Evolutionary conservation across 2,113 vertebrate species (phyloP).

Genomic region (Syngnathus scovelli): DNA sequence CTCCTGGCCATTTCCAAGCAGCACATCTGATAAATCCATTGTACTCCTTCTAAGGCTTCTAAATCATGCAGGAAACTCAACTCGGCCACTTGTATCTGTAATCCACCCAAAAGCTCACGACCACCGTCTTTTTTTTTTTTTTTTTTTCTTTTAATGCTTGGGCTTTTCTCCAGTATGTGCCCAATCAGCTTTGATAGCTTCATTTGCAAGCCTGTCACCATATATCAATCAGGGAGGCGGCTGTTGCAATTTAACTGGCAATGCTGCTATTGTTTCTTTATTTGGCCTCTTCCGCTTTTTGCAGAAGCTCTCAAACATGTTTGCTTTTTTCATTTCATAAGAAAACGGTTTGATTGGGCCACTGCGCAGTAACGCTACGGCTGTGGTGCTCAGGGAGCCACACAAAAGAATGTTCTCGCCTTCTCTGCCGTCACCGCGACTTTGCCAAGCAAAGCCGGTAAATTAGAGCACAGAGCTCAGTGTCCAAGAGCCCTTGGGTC

Average conservation of each 20-base stretch:
- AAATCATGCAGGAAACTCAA: neutral
- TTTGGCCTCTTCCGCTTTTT: too few relatives aligned
- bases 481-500: slow-evolving; percentile 60
- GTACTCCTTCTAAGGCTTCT: neutral
- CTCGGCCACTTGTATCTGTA: neutral
- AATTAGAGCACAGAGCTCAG: slow-evolving; percentile 50
- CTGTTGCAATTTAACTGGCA: too few relatives aligned
- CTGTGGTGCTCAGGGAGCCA: neutral
- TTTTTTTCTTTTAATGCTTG: too few relatives aligned
- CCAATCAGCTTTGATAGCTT: too few relatives aligned
- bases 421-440: slow-evolving; percentile 22
- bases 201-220: too few relatives aligned
- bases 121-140: too few relatives aligned
- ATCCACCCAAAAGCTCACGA: neutral
- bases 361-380: neutral
- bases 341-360: too few relatives aligned
- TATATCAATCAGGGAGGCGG: too few relatives aligned
- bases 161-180: too few relatives aligned
- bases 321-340: too few relatives aligned
- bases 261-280: too few relatives aligned
- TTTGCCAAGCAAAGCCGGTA: slow-evolving; percentile 47
- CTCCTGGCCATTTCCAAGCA: neutral
- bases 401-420: slow-evolving; percentile 18
- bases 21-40: neutral
- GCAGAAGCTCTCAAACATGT: too few relatives aligned